Conservation (phyloP, 2,113 vertebrate species). For the Microcebus jonahi region DNA sequence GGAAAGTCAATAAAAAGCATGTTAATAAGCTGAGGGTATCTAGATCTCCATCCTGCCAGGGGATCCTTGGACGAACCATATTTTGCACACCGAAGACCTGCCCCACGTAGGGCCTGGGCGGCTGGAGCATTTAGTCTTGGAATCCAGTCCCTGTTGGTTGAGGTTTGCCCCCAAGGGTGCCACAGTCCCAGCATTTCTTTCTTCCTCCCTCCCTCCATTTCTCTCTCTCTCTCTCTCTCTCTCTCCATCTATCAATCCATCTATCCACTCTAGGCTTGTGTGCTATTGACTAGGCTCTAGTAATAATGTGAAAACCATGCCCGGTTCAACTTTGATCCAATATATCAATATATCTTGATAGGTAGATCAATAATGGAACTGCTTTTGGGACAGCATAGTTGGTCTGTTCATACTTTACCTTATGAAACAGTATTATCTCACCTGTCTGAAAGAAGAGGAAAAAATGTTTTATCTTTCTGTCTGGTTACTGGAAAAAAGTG, state of each 20-base stretch:
- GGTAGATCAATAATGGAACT: background rate
- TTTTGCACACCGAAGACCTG: background rate
- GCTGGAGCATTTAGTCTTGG: background rate
- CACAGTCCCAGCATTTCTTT: background rate
- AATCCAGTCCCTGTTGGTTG: background rate
- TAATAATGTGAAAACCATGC: background rate
- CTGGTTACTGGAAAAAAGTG: background rate
- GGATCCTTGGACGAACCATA: background rate
- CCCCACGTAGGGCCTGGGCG: background rate
- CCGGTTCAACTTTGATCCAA: background rate
- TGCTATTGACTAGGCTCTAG: background rate
- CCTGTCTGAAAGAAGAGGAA: background rate
- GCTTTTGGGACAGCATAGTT: background rate
- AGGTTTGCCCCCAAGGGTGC: background rate
- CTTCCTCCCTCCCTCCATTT: accelerated
- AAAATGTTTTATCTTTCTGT: background rate
- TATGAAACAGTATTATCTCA: background rate
- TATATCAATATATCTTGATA: background rate
- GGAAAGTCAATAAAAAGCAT: background rate
- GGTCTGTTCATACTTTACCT: background rate
- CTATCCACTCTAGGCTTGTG: background rate
- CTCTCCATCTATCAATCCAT: background rate
- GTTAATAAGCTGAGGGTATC: background rate
- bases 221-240: too few species aligned
- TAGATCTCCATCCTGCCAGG: background rate